Evolutionary conservation across 1,140 invertebrate species (phyloP), one percentile per base, ranked within the genome.

Genomic region (Nylanderia fulva): DNA sequence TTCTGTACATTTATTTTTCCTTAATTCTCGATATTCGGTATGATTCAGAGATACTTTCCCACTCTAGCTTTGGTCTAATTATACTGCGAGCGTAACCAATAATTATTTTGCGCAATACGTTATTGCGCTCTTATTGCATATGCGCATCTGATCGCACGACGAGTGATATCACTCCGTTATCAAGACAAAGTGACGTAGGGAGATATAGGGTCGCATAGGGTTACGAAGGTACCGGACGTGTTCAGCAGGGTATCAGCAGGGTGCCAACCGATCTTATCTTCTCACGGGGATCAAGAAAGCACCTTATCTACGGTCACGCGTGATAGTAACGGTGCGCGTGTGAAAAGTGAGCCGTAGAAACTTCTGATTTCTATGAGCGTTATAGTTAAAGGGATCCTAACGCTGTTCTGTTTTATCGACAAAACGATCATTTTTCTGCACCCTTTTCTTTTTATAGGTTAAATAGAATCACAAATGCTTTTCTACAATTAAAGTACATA

Each of bases 221-320:
- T 45, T 82, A 72, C 52, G 66, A 21, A 82, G 36, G 66, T 82
- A 82, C 58, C 64, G 33, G 15, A 80, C 52, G 52, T 71, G 52
- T 82, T 82, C 66, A n/a, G 18, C 18, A n/a, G n/a, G n/a, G n/a
- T n/a, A n/a, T n/a, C 77, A 71, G 24, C 77, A 36, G 77, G 64
- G 2, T 29, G 60, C 36, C 77, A 0, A 36, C 5, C 52, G 77
- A 82, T 60, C 24, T 82, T 82, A 82, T 82, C 77, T 71, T 29
- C 29, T 29, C 42, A 9, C 13, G 18, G 24, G 24, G 52, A 71
- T 82, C 24, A 24, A 79, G 45, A 27, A 60, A 27, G 18, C 24
- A n/a, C 6, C 2, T 72, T 82, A n/a, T 71, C 33, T 82, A 33
- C 8, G 18, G 48, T 33, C 77, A 66, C 77, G 74, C 58, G 48